Evolutionary conservation across 2,888 invertebrate species (phyloP).

Genomic region (Netelia melanura): DNA sequence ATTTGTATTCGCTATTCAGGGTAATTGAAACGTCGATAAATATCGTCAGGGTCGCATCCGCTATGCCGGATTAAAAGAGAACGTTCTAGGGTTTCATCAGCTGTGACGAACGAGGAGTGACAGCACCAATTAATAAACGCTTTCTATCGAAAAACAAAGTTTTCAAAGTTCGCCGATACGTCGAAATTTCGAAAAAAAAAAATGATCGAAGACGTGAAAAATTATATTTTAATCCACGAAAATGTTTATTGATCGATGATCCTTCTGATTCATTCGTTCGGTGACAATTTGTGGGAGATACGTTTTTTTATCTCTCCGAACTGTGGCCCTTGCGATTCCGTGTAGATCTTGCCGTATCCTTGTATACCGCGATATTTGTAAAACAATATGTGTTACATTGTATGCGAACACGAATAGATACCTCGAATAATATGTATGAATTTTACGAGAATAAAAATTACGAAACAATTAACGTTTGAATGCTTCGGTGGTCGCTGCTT

Average conservation of each 20-base stretch:
- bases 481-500: conserved; percentile 66
- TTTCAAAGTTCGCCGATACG: too few relatives aligned
- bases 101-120: not conserved
- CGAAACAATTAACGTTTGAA: conserved; percentile 2
- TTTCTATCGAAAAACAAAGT: not conserved
- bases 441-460: conserved; percentile 14
- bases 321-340: not conserved
- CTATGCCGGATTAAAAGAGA: not conserved
- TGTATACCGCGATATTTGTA: conserved; percentile 35
- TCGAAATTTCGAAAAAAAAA: not conserved
- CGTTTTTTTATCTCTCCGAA: not conserved
- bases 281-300: not conserved
- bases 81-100: not conserved
- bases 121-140: not conserved
- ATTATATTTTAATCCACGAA: not conserved
- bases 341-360: conserved; percentile 31
- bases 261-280: not conserved
- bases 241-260: not conserved
- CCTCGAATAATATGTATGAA: conserved; percentile 38
- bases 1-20: conserved; percentile 39
- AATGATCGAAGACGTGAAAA: not conserved
- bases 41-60: not conserved
- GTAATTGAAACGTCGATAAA: conserved; percentile 25
- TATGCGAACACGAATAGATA: conserved; percentile 29
- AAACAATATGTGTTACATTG: conserved; percentile 29